These are phyloP conservation scores for Drosophila athabasca DNA, from an alignment of 1,140 invertebrate species.

Conservation along the genomic window DNA sequence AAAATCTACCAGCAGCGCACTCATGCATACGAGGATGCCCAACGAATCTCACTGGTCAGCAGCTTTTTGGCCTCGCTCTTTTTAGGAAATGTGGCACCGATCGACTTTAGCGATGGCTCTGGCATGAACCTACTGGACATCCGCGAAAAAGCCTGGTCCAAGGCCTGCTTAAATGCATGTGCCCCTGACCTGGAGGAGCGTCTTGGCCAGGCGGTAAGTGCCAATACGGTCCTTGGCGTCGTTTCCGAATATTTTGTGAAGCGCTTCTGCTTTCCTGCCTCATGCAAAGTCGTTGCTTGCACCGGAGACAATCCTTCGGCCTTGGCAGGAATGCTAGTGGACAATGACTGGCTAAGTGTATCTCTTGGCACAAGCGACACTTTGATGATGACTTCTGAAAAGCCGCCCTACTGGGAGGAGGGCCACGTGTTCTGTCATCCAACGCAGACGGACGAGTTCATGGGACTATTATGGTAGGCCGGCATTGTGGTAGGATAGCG, in stretches of 20 bases:
- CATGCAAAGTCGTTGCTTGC: slow-evolving; percentile 93
- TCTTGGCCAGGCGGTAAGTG: slow-evolving; percentile 89
- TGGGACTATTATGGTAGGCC: slow-evolving; percentile 93
- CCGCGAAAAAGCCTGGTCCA: slow-evolving; percentile 90
- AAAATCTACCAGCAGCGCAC: slow-evolving; percentile 91
- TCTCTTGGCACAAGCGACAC: slow-evolving; percentile 97
- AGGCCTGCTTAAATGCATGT: slow-evolving; percentile 89
- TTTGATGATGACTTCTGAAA: slow-evolving; percentile 90
- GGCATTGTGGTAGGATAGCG: slow-evolving; percentile 6
- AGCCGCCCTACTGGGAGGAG: slow-evolving; percentile 87
- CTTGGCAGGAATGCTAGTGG: slow-evolving; percentile 92
- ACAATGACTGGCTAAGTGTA: slow-evolving; percentile 92
- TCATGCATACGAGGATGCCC: slow-evolving; percentile 91
- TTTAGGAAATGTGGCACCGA: slow-evolving; percentile 94
- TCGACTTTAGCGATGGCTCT: slow-evolving; percentile 96
- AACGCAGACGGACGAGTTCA: slow-evolving; percentile 89
- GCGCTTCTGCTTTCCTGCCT: slow-evolving; percentile 91
- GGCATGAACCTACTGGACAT: slow-evolving; percentile 99
- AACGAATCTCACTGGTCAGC: slow-evolving; percentile 96
- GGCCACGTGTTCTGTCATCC: slow-evolving; percentile 96
- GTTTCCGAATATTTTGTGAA: slow-evolving; percentile 92
- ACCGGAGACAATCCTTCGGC: slow-evolving; percentile 97
- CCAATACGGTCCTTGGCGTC: slow-evolving; percentile 88
- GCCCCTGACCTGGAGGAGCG: slow-evolving; percentile 88
- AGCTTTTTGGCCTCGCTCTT: slow-evolving; percentile 96